A percentile compares a stretch with the other conserved stretches of the same genome.
phyloP scores from a whole-genome alignment of 2,113 vertebrate genomes.

The Synchiropus splendidus region DNA sequence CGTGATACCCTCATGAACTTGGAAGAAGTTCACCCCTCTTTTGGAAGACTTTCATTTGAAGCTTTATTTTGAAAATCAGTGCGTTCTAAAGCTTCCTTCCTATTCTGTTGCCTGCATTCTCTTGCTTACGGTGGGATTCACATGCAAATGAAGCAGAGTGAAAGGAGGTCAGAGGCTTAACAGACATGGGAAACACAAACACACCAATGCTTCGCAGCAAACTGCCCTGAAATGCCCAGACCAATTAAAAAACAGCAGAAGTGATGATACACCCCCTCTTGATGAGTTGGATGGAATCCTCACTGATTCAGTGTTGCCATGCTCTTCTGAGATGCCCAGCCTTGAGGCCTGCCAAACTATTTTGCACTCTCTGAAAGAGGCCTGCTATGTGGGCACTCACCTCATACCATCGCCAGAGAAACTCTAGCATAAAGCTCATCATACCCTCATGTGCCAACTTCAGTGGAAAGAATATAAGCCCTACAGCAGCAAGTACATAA shows the following conservation, averaged over 20 bases:
- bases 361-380: constrained; percentile 59
- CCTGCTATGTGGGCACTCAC: constrained; percentile 71
- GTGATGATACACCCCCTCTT: constrained; percentile 40
- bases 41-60: too few relatives aligned
- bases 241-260: constrained; percentile 22
- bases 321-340: constrained; percentile 59
- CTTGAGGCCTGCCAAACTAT: constrained; percentile 63
- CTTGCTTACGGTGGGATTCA: constrained; percentile 41
- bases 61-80: too few relatives aligned
- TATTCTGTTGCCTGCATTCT: constrained; percentile 9
- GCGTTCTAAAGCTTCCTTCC: too few relatives aligned
- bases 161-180: constrained; percentile 48
- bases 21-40: background rate
- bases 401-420: constrained; percentile 40
- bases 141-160: constrained; percentile 49
- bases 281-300: constrained; percentile 66
- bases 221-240: constrained; percentile 34
- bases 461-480: too few relatives aligned
- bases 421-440: background rate
- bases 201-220: constrained; percentile 21
- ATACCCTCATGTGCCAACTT: too few relatives aligned
- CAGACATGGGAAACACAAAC: constrained; percentile 34
- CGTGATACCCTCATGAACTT: constrained; percentile 3
- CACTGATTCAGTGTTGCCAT: constrained; percentile 53
- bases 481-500: too few relatives aligned